Evolutionary conservation across 1,140 invertebrate genomes (phyloP).

Genomic region (Parapsyche elsis): DNA sequence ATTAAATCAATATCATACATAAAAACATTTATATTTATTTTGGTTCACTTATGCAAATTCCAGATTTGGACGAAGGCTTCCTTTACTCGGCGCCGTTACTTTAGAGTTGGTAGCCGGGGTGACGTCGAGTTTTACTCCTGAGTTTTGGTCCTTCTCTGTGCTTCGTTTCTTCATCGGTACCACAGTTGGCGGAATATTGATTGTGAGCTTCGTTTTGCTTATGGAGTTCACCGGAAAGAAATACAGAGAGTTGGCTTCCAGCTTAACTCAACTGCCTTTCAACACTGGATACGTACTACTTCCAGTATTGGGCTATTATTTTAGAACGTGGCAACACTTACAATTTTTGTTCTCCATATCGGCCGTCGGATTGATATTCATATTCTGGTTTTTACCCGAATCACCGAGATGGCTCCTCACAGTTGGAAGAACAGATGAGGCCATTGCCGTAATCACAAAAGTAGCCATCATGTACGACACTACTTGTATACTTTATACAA

Average conservation of each 20-base stretch:
- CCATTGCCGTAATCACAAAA: constrained; percentile 60
- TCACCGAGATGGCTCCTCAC: constrained; percentile 67
- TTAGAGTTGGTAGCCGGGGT: constrained; percentile 68
- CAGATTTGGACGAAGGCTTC: constrained; percentile 57
- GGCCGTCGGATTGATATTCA: constrained; percentile 57
- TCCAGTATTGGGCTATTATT: constrained; percentile 62
- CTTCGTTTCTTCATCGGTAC: constrained; percentile 67
- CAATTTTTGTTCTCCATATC: constrained; percentile 56
- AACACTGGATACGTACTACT: constrained; percentile 62
- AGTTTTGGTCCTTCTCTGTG: constrained; percentile 68
- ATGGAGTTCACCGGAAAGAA: constrained; percentile 58
- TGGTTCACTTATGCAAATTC: no score
- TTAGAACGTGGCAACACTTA: constrained; percentile 60
- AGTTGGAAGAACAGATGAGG: constrained; percentile 67
- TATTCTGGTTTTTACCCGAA: constrained; percentile 65
- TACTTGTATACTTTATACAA: constrained; percentile 61
- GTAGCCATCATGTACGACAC: constrained; percentile 62
- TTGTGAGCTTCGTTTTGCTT: constrained; percentile 65
- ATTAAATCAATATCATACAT: no score
- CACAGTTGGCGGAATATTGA: constrained; percentile 67
- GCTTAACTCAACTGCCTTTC: constrained; percentile 66
- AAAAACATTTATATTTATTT: no score
- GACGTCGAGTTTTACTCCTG: constrained; percentile 66
- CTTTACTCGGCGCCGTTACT: constrained; percentile 62
- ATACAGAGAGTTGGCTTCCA: constrained; percentile 67